Evolutionary conservation across 2,113 vertebrate genomes (phyloP).

Genomic region (Bos javanicus): DNA sequence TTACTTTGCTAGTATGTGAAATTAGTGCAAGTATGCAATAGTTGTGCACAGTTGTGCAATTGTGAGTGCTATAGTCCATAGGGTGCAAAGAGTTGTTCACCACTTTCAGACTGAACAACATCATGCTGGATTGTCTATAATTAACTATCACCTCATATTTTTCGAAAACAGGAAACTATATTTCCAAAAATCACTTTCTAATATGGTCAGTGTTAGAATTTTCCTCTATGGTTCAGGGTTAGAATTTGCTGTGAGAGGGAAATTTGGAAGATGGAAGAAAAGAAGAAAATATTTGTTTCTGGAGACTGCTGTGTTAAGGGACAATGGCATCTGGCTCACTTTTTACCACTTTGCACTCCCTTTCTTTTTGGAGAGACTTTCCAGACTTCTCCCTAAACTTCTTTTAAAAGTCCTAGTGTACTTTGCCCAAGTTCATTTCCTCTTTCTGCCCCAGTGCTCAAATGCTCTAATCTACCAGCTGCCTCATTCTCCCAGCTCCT

Average conservation of each 20-base stretch:
- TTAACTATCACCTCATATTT: neutral
- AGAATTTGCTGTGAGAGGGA: neutral
- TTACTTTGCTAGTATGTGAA: neutral
- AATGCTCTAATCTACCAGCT: neutral
- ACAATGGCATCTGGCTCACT: neutral
- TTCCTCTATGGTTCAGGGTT: neutral
- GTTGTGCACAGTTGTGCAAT: neutral
- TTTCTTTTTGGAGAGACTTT: neutral
- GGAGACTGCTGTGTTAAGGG: neutral
- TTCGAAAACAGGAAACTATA: neutral
- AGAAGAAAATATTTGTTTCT: neutral
- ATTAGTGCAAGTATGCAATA: neutral
- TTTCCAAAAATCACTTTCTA: neutral
- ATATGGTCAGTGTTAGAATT: neutral
- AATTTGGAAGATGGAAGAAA: neutral
- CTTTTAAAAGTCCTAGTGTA: neutral
- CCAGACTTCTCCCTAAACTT: neutral
- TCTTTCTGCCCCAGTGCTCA: neutral
- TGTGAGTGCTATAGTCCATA: neutral
- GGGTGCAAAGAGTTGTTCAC: neutral
- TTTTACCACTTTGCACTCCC: neutral
- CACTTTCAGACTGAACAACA: neutral
- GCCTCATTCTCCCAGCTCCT: rapidly evolving
- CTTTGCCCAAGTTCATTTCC: neutral
- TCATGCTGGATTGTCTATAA: neutral